Evolutionary conservation across 2,797 vertebrate genomes (phyloP), one percentile per base, ranked within the genome.

Genomic region (Paratrypauchen microcephalus): DNA sequence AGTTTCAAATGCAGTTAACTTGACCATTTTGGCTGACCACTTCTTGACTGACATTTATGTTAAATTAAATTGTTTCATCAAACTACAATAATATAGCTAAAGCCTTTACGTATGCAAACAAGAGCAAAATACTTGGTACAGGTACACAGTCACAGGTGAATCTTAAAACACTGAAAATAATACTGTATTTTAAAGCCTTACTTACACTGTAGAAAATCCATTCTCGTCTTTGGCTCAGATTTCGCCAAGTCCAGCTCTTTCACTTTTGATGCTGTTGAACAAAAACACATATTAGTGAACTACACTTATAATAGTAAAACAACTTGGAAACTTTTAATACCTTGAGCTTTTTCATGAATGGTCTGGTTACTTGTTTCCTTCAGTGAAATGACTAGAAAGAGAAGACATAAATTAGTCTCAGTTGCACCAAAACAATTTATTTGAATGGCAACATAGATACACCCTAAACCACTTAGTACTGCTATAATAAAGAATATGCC

Each of bases 191-290:
- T 9, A 52, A 23, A 45, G 41, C 41, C 13, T 6, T 30, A 81
- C 91, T 92, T 75, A 93, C 93, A 90, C 3, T 91, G 88, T 30
- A 92, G 70, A 52, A 93, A 91, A 19, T 93, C 89, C 0, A 68
- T 76, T 84, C 93, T 91, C 0, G 73, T 88, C 78, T 82, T 92
- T 0, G 83, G 90, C 59, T 92, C 87, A 0, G 66, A 60, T 77
- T 72, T 64, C 68, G 58, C 16, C 15, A 68, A 5, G 8, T 84
- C 69, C 0, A 18, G 0, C 3, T 88, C 77, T 66, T 79, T 87
- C 8, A 18, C 23, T 26, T 64, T 64, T 64, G 61, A 18, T 21
- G 58, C 89, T 88, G 76, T 61, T 32, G 15, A 21, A 65, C 1
- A 65, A 3, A 48, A 9, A 16, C 1, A 32, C 0, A 32, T 6